Percentiles rank a stretch among this genome's conserved stretches.
These are phyloP conservation scores for Lepus timidus DNA, from an alignment of 2,113 vertebrate species.

Conservation along the genomic window DNA sequence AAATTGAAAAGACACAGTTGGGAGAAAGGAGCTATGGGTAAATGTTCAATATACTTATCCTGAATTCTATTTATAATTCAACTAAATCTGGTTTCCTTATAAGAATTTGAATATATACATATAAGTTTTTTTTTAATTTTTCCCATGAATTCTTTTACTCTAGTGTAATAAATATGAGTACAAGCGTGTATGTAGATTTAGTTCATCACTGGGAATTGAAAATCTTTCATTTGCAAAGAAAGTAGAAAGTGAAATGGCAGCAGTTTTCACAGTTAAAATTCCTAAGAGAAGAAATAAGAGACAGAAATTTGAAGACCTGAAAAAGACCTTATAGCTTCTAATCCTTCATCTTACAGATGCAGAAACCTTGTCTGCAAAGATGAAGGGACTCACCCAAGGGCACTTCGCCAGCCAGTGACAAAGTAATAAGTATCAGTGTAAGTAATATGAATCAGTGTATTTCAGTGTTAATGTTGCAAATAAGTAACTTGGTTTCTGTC, in stretches of 20 bases:
- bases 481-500: background rate
- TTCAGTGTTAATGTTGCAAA: background rate
- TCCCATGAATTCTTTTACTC: constrained; percentile 76
- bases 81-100: constrained; percentile 82
- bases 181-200: constrained; percentile 76
- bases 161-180: constrained; percentile 78
- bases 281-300: constrained; percentile 47
- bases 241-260: constrained; percentile 67
- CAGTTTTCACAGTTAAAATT: constrained; percentile 64
- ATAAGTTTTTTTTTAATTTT: background rate
- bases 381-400: constrained; percentile 35
- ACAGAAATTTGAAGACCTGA: constrained; percentile 46
- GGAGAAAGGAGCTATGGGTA: constrained; percentile 60
- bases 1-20: constrained; percentile 71
- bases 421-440: background rate
- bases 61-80: constrained; percentile 82
- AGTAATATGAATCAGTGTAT: background rate
- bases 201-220: constrained; percentile 80
- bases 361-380: background rate
- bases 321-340: constrained; percentile 41
- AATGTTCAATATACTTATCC: constrained; percentile 79
- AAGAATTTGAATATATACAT: background rate
- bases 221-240: constrained; percentile 76
- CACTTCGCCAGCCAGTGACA: background rate
- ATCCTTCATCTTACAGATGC: background rate